Evolutionary conservation across 1,140 invertebrate genomes (phyloP), one percentile per base, ranked within the genome.

Genomic region (Bradynema listronoti): DNA sequence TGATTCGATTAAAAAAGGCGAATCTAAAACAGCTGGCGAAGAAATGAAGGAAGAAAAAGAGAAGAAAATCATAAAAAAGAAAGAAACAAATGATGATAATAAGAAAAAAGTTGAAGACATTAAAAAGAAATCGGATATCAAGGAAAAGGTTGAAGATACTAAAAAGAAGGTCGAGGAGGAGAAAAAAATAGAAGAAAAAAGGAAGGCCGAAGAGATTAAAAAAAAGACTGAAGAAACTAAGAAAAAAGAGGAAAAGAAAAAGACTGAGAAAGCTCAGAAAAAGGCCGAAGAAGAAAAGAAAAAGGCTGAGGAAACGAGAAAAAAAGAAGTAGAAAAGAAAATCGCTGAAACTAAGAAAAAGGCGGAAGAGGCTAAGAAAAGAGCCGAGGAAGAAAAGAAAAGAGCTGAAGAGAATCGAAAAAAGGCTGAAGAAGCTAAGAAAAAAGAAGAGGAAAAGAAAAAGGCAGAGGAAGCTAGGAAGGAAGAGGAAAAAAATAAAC

Each of bases 331-430:
- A n/a, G 56, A 4, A 41, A 11, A 2, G 7, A 30, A 63, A 11
- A 61, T 58, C n/a, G 53, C 22, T 9, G 56, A 58, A 33, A 4
- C 58, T 4, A 58, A 58, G 56, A 58, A 58, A 30, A 33, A 56
- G 16, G 14, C 47, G 16, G 14, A 42, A 16, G n/a, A 56, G 61
- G 24, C 30, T 6, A 16, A 56, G n/a, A 34, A 57, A 57, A 32
- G 25, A 11, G 24, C 16, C 33, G 25, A 58, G 11, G 54, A 52
- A 2, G 55, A 61, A 56, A 30, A 57, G 33, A 32, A n/a, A n/a
- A n/a, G n/a, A n/a, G n/a, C n/a, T n/a, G n/a, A n/a, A n/a, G n/a
- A n/a, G n/a, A n/a, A n/a, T n/a, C n/a, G n/a, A n/a, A n/a, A n/a
- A n/a, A n/a, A n/a, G n/a, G n/a, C n/a, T n/a, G 51, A n/a, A 47